These are phyloP conservation scores for Hoplias malabaricus DNA, from an alignment of 2,113 vertebrate genomes.

Conservation along the genomic window DNA sequence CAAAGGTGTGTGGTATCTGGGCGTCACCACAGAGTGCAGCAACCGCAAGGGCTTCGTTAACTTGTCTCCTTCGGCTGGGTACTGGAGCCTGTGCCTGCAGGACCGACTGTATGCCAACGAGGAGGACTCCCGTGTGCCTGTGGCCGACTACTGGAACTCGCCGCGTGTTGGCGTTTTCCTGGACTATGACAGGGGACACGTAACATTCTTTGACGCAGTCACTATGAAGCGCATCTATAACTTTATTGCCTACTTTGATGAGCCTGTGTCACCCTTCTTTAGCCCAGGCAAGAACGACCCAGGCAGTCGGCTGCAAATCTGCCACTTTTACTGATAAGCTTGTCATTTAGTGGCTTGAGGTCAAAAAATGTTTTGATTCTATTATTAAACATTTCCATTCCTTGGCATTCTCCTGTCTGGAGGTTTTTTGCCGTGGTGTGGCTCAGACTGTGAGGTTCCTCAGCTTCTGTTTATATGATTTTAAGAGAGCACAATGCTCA, in stretches of 20 bases:
- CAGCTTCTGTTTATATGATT: slow-evolving; percentile 22
- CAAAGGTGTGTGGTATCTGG: slow-evolving; percentile 80
- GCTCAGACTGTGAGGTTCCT: slow-evolving; percentile 4
- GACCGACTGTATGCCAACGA: slow-evolving; percentile 76
- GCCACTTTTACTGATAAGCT: slow-evolving; percentile 18
- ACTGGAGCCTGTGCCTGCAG: slow-evolving; percentile 78
- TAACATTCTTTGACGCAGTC: slow-evolving; percentile 77
- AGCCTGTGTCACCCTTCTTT: slow-evolving; percentile 76
- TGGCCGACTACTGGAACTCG: slow-evolving; percentile 76
- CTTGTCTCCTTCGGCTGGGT: slow-evolving; percentile 70
- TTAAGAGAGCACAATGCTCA: neutral
- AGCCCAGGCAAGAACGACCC: slow-evolving; percentile 79
- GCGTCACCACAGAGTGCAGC: slow-evolving; percentile 74
- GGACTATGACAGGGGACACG: slow-evolving; percentile 75
- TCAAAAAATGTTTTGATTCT: slow-evolving; percentile 2
- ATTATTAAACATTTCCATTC: slow-evolving; percentile 5
- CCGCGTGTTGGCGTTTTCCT: slow-evolving; percentile 76
- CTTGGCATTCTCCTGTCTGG: neutral
- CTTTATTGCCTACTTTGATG: slow-evolving; percentile 73
- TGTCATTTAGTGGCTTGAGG: neutral
- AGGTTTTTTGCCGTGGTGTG: neutral
- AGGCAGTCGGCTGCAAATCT: slow-evolving; percentile 74
- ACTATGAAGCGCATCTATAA: slow-evolving; percentile 76
- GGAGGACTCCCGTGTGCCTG: slow-evolving; percentile 70
- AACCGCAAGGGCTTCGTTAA: slow-evolving; percentile 78